A percentile compares a stretch with the other conserved stretches of the same genome.
Conservation (phyloP, 2,888 invertebrate genomes). For the Eupithecia exiguata region DNA sequence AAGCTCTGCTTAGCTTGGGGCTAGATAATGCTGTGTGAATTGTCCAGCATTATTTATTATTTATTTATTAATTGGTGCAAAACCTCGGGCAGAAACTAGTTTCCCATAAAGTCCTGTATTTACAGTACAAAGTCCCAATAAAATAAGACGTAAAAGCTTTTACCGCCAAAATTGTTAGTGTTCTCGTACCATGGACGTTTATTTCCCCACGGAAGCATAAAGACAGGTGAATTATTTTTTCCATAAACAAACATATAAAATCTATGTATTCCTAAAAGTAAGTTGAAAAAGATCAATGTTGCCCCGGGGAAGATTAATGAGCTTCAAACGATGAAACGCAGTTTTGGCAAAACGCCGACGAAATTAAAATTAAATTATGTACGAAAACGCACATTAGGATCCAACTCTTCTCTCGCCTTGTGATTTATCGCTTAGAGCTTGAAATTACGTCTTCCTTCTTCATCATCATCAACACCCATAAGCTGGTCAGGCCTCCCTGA, state of each 20-base stretch:
- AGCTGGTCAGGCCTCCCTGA: neutral
- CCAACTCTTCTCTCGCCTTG: neutral
- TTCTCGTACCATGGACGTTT: neutral
- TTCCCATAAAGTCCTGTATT: neutral
- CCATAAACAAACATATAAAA: neutral
- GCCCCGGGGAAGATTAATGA: constrained; percentile 14
- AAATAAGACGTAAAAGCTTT: neutral
- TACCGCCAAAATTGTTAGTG: neutral
- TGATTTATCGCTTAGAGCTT: neutral
- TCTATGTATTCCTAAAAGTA: neutral
- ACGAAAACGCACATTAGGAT: neutral
- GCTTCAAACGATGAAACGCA: constrained; percentile 10
- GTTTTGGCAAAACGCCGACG: neutral
- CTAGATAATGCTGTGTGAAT: too few species aligned
- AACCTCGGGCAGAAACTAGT: too few species aligned
- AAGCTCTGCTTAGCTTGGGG: too few species aligned
- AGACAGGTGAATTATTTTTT: neutral
- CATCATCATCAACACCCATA: neutral
- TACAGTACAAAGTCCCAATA: neutral
- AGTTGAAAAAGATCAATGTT: constrained; percentile 9
- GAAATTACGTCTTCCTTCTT: neutral
- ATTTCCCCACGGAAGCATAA: neutral
- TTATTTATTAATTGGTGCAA: too few species aligned
- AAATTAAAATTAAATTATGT: neutral
- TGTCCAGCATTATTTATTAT: too few species aligned